Conservation (phyloP, 2,113 vertebrate species). For the Bambusicola thoracicus region DNA sequence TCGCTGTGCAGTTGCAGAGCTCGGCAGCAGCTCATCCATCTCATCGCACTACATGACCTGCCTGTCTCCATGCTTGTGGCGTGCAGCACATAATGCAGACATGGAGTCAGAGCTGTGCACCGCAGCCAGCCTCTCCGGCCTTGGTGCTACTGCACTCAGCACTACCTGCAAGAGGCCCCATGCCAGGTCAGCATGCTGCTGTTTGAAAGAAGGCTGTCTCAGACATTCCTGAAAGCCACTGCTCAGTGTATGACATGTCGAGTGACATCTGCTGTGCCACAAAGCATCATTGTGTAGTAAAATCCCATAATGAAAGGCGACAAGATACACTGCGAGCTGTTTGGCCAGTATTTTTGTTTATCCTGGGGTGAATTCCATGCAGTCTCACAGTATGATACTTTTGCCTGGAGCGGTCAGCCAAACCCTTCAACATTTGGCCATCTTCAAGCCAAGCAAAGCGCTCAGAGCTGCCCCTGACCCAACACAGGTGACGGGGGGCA, state of each 20-base stretch:
- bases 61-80: conserved; percentile 43
- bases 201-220: not conserved
- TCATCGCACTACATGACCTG: conserved; percentile 60
- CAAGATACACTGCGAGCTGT: conserved; percentile 25
- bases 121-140: not conserved
- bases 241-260: conserved; percentile 48
- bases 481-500: rapidly evolving
- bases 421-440: not conserved
- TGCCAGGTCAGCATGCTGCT: not conserved
- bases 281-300: not conserved
- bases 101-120: not conserved
- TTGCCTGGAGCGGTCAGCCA: not conserved
- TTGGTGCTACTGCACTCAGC: not conserved
- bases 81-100: conserved; percentile 9
- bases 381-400: not conserved
- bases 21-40: conserved; percentile 65
- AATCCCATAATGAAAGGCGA: conserved; percentile 8
- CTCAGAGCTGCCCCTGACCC: not conserved
- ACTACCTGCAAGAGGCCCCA: not conserved
- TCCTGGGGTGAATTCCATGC: not conserved
- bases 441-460: not conserved
- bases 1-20: conserved; percentile 51
- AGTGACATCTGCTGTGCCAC: conserved; percentile 61
- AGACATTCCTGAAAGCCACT: conserved; percentile 23
- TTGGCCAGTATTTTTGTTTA: conserved; percentile 18